Evolutionary conservation across 2,113 vertebrate genomes (phyloP).

Genomic region (Ciconia maguari): DNA sequence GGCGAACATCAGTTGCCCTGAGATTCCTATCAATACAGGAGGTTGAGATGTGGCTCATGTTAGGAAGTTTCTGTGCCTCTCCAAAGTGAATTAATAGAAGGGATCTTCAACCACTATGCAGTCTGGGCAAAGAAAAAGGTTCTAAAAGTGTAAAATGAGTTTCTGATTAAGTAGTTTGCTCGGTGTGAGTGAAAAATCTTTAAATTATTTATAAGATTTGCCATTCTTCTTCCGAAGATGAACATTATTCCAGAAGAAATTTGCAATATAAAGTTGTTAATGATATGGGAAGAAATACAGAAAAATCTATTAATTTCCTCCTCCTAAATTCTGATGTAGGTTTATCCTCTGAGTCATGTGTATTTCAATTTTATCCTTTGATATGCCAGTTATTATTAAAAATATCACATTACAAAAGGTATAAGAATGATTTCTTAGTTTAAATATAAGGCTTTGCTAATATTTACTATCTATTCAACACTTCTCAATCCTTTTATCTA

Average conservation of each 20-base stretch:
- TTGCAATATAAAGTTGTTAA: neutral
- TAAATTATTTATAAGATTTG: neutral
- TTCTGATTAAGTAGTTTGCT: neutral
- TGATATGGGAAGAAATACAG: neutral
- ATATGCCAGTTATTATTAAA: neutral
- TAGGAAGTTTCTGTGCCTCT: neutral
- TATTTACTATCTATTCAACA: neutral
- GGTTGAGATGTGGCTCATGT: fast-evolving
- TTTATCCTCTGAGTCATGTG: neutral
- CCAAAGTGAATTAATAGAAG: neutral
- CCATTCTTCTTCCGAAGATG: neutral
- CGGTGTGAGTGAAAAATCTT: fast-evolving
- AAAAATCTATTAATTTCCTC: neutral
- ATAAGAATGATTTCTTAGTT: neutral
- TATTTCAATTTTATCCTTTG: neutral
- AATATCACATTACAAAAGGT: neutral
- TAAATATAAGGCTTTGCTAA: neutral
- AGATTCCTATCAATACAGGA: neutral
- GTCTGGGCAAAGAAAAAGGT: neutral
- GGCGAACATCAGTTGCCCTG: fast-evolving
- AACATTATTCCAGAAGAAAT: neutral
- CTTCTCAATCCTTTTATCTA: neutral
- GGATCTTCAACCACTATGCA: neutral
- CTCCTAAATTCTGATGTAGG: neutral
- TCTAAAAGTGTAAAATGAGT: neutral